Conservation (phyloP, 2,888 invertebrate genomes). For the Labia minor region DNA sequence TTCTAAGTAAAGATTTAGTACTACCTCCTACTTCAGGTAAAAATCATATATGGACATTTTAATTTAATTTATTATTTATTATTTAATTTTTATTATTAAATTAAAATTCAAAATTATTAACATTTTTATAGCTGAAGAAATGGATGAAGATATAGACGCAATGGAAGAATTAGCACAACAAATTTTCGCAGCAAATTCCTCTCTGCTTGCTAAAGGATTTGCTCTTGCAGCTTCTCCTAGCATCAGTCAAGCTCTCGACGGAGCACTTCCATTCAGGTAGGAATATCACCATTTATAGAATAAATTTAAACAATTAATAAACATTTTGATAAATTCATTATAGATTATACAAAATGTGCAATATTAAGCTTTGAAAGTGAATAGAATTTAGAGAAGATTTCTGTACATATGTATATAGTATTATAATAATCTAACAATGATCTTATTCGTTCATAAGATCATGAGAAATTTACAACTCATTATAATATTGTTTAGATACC, state of each 20-base stretch:
- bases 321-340: not conserved
- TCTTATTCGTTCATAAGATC: no score
- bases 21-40: conserved; percentile 50
- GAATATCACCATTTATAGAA: conserved; percentile 31
- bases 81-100: not conserved
- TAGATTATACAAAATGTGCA: no score
- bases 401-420: no score
- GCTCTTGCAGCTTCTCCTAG: conserved; percentile 78
- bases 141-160: conserved; percentile 57
- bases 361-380: no score
- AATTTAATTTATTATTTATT: not conserved
- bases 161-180: conserved; percentile 58
- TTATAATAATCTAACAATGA: no score
- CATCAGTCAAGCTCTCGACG: conserved; percentile 82
- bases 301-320: no score
- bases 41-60: not conserved
- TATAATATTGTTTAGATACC: no score
- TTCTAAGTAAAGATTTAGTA: conserved; percentile 71
- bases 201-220: conserved; percentile 77
- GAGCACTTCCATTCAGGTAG: conserved; percentile 72
- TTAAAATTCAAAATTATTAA: not conserved
- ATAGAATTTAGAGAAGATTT: no score
- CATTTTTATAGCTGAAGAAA: conserved; percentile 45
- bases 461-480: no score
- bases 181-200: conserved; percentile 53